Base-by-base conservation (phyloP, 2,113 vertebrate species). In the Phocoena phocoena region DNA sequence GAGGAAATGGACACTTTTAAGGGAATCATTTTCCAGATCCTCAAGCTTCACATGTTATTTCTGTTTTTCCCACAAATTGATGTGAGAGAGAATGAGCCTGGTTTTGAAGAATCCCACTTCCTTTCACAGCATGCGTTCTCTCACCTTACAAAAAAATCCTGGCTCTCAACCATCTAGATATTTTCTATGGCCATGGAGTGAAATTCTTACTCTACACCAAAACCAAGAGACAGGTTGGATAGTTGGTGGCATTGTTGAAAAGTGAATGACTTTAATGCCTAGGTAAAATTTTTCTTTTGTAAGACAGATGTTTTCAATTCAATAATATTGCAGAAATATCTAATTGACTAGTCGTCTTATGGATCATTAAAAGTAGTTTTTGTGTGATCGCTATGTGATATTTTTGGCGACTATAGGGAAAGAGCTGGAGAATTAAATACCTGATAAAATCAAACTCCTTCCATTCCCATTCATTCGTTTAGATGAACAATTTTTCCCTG, bases 321-420 rank as follows among this genome's bases (percentile, higher is more conserved):
- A 50, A 0, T 58, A 79, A 58, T 93, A 62, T 13, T 84, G 4
- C 44, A 71, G 28, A 28, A 76, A 1, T 67, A 55, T 81, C 60
- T 53, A 55, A 50, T 20, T 93, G 50, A 47, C 18, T 33, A 77
- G 33, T 77, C 90, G 21, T 7, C 28, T 95, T 12, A 50, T 50
- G 33, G 23, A 10, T 81, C 26, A 83, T 87, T 89, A 81, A 68
- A 92, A 80, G 87, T 53, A 88, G 41, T 81, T 95, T 88, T 83
- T n/a, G 33, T 74, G 8, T 11, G 62, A 68, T 95, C 71, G 0
- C 11, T 88, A 4, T 53, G 4, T 90, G n/a, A 60, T 21, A n/a
- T 55, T 96, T 95, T 97, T 47, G 31, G 44, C 63, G 89, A 82
- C 55, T 90, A 55, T 26, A 58, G 70, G 67, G 36, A 73, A 55